Conservation (phyloP, 2,888 invertebrate genomes). For the Cheilosia scutellata region DNA sequence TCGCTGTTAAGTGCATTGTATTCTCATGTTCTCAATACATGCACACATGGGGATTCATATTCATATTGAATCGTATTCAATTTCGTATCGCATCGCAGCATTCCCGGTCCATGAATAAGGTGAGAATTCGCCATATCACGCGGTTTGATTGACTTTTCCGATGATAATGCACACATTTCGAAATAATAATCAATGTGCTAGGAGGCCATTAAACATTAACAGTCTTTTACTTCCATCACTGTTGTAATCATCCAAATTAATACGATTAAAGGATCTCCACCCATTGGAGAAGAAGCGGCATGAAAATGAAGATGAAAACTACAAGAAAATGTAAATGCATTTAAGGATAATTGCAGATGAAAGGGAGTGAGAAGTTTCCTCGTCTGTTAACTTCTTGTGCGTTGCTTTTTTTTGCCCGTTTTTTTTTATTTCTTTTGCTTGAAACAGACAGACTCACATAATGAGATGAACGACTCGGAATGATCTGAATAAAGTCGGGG, state of each 20-base stretch:
- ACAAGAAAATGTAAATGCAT: constrained; percentile 33
- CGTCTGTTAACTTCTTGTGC: constrained; percentile 23
- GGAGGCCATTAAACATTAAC: constrained; percentile 5
- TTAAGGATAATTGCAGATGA: constrained; percentile 30
- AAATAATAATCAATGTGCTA: background rate
- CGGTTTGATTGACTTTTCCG: background rate
- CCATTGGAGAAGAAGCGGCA: constrained; percentile 1
- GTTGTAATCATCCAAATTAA: constrained; percentile 5
- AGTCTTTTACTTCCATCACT: background rate
- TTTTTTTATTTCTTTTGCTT: background rate
- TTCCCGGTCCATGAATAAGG: constrained; percentile 9
- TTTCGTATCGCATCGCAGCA: constrained; percentile 44
- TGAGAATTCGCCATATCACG: background rate
- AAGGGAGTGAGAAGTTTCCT: background rate
- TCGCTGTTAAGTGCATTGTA: constrained; percentile 40
- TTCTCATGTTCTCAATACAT: background rate
- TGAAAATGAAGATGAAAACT: constrained; percentile 2
- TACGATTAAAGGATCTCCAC: background rate
- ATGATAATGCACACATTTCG: background rate
- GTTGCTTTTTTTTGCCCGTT: background rate
- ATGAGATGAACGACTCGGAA: constrained; percentile 27
- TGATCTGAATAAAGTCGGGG: constrained; percentile 36
- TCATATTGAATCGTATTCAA: constrained; percentile 50
- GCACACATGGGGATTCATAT: constrained; percentile 29
- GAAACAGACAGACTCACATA: constrained; percentile 23